These are phyloP conservation scores for Sebastiscus albofasciatus DNA, from an alignment of 2,797 vertebrate species.

Conservation along the genomic window DNA sequence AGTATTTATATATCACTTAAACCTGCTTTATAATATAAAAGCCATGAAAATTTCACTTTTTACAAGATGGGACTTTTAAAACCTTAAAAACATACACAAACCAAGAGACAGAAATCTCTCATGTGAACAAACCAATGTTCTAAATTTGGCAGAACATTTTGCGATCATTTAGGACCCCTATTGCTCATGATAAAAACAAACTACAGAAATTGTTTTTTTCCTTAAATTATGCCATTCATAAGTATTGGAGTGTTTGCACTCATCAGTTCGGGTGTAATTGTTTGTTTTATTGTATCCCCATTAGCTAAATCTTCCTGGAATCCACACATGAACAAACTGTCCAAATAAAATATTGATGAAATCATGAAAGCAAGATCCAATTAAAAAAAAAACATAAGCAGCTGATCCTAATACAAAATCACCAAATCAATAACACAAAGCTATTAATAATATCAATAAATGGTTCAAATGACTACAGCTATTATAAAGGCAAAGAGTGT, in stretches of 20 bases:
- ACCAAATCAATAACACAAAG: neutral
- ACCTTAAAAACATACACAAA: neutral
- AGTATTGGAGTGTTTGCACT: neutral
- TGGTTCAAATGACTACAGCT: neutral
- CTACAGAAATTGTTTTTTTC: neutral
- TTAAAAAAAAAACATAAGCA: neutral
- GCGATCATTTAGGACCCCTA: neutral
- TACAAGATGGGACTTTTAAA: too few relatives aligned
- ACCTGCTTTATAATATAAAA: too few relatives aligned
- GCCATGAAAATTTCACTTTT: too few relatives aligned
- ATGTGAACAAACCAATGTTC: neutral
- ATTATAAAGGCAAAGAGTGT: neutral
- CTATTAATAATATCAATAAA: neutral
- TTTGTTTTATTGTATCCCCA: neutral
- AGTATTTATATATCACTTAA: too few relatives aligned
- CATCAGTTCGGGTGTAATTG: neutral
- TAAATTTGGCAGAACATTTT: neutral
- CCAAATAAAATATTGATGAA: neutral
- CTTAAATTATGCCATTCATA: neutral
- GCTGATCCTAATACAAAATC: neutral
- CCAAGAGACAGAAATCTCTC: neutral
- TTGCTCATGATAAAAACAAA: neutral
- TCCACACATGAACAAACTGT: neutral
- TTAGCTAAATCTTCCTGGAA: neutral
- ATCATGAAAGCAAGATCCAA: neutral